A percentile compares a stretch with the other conserved stretches of the same genome.
phyloP scores from a whole-genome alignment of 2,797 vertebrate genomes.

The Pseudomugil tenellus region DNA sequence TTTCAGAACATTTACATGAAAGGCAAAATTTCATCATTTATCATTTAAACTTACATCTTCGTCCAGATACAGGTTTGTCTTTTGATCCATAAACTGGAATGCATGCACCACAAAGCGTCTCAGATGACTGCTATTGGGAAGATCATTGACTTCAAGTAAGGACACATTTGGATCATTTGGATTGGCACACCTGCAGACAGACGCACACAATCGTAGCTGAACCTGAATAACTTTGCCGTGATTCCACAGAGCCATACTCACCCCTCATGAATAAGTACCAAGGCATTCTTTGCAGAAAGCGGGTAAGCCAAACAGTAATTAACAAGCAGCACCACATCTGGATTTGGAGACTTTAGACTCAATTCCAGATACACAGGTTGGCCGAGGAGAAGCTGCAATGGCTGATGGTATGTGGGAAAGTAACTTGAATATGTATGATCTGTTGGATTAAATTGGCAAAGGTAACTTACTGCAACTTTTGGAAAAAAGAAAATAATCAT shows the following conservation, averaged over 20 bases:
- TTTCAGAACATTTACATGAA: neutral
- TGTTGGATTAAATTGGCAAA: constrained; percentile 30
- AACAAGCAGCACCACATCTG: constrained; percentile 70
- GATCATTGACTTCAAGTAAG: constrained; percentile 53
- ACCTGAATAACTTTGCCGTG: neutral
- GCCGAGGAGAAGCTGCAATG: constrained; percentile 71
- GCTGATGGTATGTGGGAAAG: constrained; percentile 53
- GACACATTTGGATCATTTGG: constrained; percentile 56
- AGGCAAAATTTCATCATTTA: neutral
- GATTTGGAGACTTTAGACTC: constrained; percentile 49
- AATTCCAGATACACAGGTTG: constrained; percentile 78
- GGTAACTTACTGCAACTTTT: neutral
- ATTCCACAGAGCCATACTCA: constrained; percentile 26
- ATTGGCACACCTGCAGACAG: constrained; percentile 73
- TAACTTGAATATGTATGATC: constrained; percentile 67
- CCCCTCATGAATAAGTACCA: constrained; percentile 82
- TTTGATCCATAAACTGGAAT: constrained; percentile 79
- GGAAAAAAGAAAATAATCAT: too few relatives aligned
- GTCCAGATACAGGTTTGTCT: constrained; percentile 68
- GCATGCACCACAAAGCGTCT: constrained; percentile 73
- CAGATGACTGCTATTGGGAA: constrained; percentile 40
- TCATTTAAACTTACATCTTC: constrained; percentile 70
- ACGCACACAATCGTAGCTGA: neutral
- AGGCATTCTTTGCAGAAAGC: constrained; percentile 72
- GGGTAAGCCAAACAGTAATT: constrained; percentile 84